Evolutionary conservation across 2,888 invertebrate genomes (phyloP), one percentile per base, ranked within the genome.

Genomic region (Polymixis lichenea): DNA sequence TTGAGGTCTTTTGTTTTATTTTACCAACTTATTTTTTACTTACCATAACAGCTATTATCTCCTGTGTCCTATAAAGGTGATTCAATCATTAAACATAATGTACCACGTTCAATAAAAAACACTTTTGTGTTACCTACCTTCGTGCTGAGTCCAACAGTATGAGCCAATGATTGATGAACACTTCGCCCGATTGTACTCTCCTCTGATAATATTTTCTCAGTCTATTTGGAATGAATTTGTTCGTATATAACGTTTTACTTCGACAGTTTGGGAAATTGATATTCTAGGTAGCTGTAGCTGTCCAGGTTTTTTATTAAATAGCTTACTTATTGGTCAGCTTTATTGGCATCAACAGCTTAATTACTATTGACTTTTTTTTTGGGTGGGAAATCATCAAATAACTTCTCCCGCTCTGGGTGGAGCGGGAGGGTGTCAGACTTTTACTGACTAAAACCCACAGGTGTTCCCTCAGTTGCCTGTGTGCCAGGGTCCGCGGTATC

Each of bases 141-240:
- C 68, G 72, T 81, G 75, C 83, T 85, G 85, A 87, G 82, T 84
- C 86, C 84, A 87, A 89, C 88, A 84, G 87, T 90, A 90, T 91
- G 90, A 91, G 90, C 89, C 86, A 75, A 85, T 93, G 93, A 93
- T 92, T 92, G 89, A 93, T 93, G 90, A 83, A 88, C 76, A 82
- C 84, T 77, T 82, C 83, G 80, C 79, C 71, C 89, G 88, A 91
- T 92, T 91, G 90, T 91, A 88, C 90, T 89, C 88, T 87, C 77
- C 86, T 84, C 85, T 88, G 86, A 88, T 88, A 86, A 87, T 88
- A 88, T 88, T 89, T 87, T 82, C 87, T 83, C 83, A 83, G 83
- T 85, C 80, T 76, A 85, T 83, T 80, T 73, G 79, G 81, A 83
- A 86, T 87, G 84, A 88, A 90, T 91, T 90, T 91, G 88, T 90